Evolutionary conservation across 2,113 vertebrate genomes (phyloP), one percentile per base, ranked within the genome.

Genomic region (Sitta europaea): DNA sequence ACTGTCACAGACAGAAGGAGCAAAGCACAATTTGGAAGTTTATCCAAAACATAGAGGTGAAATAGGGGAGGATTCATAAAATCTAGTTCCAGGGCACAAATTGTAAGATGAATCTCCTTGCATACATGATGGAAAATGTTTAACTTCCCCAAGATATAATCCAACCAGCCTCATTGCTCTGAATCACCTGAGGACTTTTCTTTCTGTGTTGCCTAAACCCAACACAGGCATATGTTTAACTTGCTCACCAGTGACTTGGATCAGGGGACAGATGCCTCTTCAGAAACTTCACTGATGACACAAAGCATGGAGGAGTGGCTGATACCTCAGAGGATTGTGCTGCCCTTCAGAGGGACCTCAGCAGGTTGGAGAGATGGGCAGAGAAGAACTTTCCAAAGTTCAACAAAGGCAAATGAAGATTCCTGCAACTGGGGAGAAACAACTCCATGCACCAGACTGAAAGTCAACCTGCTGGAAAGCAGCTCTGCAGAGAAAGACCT

Each of bases 201-300:
- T 35, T 91, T 38, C n/a, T 48, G 16, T 40, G 11, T 66, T 88
- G 36, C 42, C 50, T 65, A 48, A 86, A 51, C 17, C 20, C 59
- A 29, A 65, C 2, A 4, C 7, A 43, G 47, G 21, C 13, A 62
- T 5, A 40, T 3, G 3, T 59, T 59, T n/a, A 45, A 45, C 28
- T 38, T 53, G 16, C 22, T 40, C 29, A 47, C 40, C 29, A 59
- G 6, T 51, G 53, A n/a, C 45, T 38, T 47, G 45, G 28, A 7
- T 45, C 28, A 81, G 17, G 28, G 20, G 20, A 13, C 24, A 81
- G 28, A 59, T 14, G 24, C 33, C 38, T 53, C 28, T 29, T 61
- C 47, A 61, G n/a, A n/a, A 53, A 61, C 1, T 15, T 47, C 1
- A 0, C 9, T 29, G 45, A 20, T 24, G 28, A 33, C 8, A 38